These are phyloP conservation scores for Lagopus muta DNA, from an alignment of 2,113 vertebrate species.

Conservation along the genomic window DNA sequence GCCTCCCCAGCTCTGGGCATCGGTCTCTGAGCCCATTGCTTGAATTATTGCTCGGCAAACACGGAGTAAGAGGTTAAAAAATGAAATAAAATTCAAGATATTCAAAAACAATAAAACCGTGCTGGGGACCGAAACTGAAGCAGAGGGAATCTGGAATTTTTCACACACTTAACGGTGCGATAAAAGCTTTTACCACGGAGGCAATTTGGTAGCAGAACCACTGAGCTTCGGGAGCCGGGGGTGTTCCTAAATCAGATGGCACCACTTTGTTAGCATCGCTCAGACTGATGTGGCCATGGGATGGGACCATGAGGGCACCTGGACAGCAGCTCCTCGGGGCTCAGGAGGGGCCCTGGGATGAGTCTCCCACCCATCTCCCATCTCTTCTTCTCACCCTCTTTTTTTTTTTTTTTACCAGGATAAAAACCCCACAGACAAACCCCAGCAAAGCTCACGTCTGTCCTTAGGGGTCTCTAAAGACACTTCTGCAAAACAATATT, in stretches of 20 bases:
- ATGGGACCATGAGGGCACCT: fast-evolving
- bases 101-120: background rate
- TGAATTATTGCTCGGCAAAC: background rate
- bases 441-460: background rate
- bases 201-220: background rate
- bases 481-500: background rate
- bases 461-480: background rate
- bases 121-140: background rate
- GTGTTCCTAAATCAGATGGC: fast-evolving
- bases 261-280: fast-evolving
- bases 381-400: background rate
- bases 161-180: fast-evolving
- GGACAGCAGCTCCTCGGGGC: background rate
- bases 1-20: background rate
- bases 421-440: background rate
- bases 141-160: background rate
- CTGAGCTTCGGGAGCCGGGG: background rate
- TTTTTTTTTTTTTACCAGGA: background rate
- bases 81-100: background rate
- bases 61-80: background rate
- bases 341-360: background rate
- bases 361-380: background rate
- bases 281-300: fast-evolving
- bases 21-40: background rate
- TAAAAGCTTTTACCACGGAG: background rate